Evolutionary conservation across 2,888 invertebrate genomes (phyloP), one percentile per base, ranked within the genome.

Genomic region (Mycalesis mineus): DNA sequence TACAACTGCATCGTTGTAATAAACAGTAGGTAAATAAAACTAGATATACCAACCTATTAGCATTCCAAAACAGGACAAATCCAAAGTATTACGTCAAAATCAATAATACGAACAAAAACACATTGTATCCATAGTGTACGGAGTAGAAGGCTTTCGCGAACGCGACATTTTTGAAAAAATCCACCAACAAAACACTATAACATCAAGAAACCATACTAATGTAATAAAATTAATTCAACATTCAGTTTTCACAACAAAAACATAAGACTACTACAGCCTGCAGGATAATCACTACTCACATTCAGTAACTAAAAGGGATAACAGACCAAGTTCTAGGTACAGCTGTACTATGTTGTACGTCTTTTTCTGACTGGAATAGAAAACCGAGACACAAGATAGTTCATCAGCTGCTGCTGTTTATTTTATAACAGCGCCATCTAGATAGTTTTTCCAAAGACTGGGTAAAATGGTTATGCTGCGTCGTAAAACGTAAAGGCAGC

Each of bases 191-290:
- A 28, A 36, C 36, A 13, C 7, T 31, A 13, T 9, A 36, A 50
- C 39, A 51, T 56, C 17, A 9, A 31, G 33, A 31, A 40, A 31
- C 11, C 31, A 51, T n/a, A 8, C 15, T 39, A 17, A 56, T 45
- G 39, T 37, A 29, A 55, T 28, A 9, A 37, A 47, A 41, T 39
- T n/a, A 33, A 31, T 41, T 28, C 41, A 51, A 31, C 36, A 29
- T n/a, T 51, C 15, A 1, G 33, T 61, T 55, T 58, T 53, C 62
- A 67, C 65, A 61, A 65, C 63, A 66, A 66, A 66, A 68, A 69
- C 70, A 68, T 58, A 48, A 55, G 56, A 22, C 22, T 22, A 22
- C 22, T 22, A 22, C 22, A 22, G 22, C 22, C 22, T 22, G 5
- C 63, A 64, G 60, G 47, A 61, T 57, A 59, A 59, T 36, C 57